Conservation (phyloP, 30 jellyfish, hydroid and myxozoan genomes). For the Hydra vulgaris region DNA sequence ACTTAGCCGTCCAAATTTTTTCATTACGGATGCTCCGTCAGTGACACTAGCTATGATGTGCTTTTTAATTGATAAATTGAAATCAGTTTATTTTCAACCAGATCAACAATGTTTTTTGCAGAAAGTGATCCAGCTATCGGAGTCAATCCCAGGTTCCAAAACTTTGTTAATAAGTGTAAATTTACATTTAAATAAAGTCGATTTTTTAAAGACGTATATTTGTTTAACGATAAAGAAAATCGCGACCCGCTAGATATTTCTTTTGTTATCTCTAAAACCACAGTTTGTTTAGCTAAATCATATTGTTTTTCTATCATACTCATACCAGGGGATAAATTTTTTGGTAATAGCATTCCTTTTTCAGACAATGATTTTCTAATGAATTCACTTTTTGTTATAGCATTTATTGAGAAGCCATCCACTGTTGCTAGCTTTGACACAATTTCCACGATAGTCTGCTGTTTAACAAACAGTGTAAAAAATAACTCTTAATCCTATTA, state of each 20-base stretch:
- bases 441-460: neutral
- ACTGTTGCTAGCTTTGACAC: neutral
- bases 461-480: neutral
- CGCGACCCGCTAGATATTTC: neutral
- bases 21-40: neutral
- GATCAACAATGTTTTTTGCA: neutral
- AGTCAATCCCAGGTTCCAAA: neutral
- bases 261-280: neutral
- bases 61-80: neutral
- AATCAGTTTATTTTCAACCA: neutral
- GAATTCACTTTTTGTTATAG: neutral
- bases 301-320: neutral
- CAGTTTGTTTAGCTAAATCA: neutral
- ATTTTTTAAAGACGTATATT: neutral
- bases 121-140: neutral
- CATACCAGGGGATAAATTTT: neutral
- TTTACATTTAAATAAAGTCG: too few relatives aligned
- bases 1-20: neutral
- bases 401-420: neutral
- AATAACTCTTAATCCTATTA: too few relatives aligned
- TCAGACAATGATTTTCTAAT: neutral
- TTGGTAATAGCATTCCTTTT: neutral
- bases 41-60: neutral
- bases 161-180: neutral
- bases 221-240: neutral